A percentile compares a stretch with the other conserved stretches of the same genome.
Conservation (phyloP, 2,797 vertebrate genomes). For the Allenopithecus nigroviridis region DNA sequence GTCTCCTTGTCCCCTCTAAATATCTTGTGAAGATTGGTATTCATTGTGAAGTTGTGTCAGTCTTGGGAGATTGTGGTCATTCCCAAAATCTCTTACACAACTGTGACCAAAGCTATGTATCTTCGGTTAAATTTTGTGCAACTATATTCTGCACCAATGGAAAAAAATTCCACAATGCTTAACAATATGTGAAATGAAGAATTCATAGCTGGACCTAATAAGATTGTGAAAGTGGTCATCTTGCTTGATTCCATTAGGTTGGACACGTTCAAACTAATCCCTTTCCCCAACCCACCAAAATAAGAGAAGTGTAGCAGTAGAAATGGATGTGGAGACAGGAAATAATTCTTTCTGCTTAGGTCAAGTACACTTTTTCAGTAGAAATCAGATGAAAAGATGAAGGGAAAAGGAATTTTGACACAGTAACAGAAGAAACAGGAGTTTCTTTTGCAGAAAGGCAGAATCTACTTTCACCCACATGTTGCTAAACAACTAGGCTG, state of each 20-base stretch:
- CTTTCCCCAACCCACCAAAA: neutral
- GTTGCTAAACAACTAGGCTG: neutral
- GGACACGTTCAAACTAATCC: neutral
- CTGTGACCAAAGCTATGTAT: neutral
- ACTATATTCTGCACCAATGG: neutral
- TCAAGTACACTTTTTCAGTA: neutral
- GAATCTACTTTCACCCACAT: neutral
- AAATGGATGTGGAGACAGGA: neutral
- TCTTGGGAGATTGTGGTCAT: neutral
- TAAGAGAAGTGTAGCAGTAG: neutral
- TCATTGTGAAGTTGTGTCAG: neutral
- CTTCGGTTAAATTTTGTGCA: neutral
- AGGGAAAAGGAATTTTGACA: neutral
- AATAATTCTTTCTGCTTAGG: neutral
- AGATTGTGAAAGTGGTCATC: neutral
- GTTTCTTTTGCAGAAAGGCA: neutral
- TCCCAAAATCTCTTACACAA: neutral
- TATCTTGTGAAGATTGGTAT: neutral
- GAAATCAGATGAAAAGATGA: neutral
- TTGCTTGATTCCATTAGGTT: neutral
- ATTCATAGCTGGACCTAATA: neutral
- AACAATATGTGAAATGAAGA: neutral
- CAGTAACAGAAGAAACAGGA: neutral
- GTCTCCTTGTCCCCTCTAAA: neutral
- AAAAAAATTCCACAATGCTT: neutral